Evolutionary conservation across 2,113 vertebrate genomes (phyloP), one percentile per base, ranked within the genome.

Genomic region (Scatophagus argus): DNA sequence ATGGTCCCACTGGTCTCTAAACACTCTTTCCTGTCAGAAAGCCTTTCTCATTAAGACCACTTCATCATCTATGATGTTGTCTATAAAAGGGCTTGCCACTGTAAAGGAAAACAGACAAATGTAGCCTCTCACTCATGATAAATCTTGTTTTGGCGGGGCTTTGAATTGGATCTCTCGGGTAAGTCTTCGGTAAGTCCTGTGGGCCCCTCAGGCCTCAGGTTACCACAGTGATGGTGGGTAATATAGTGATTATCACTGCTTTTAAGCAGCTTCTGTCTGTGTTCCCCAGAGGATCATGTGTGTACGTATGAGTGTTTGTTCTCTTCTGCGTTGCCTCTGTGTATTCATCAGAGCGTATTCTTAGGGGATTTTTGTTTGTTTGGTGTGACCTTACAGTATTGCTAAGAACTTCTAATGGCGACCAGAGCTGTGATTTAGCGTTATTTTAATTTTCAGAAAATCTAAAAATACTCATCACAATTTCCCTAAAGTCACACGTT

Each of bases 241-340:
- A 75, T 66, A 86, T 60, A 83, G 83, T 72, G 81, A 88, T 88
- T 84, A 88, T 81, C 61, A 31, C 36, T n/a, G 71, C 70, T 68
- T 81, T 81, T 68, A 82, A 81, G 75, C 83, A 83, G 60, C 68
- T 75, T 64, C 69, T 54, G 31, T 62, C 49, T 74, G 6, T 12
- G 59, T 74, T 82, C 84, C 87, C 84, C 32, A 47, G 38, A 62
- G 88, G 61, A 67, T 65, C 29, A 14, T 71, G 34, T 56, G 47
- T 49, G 41, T 51, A n/a, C 65, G 41, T 47, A 31, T 31, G 55
- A 44, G n/a, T 47, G 71, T 34, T 5, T 56, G 54, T 3, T 63
- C 16, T 52, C 23, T 31, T 14, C 27, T 17, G 7, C 23, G 54
- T 32, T 36, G 13, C 49, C 19, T 16, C n/a, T 49, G 19, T 52